Base-by-base conservation (phyloP, 2,113 vertebrate species). In the Sminthopsis crassicaudata region DNA sequence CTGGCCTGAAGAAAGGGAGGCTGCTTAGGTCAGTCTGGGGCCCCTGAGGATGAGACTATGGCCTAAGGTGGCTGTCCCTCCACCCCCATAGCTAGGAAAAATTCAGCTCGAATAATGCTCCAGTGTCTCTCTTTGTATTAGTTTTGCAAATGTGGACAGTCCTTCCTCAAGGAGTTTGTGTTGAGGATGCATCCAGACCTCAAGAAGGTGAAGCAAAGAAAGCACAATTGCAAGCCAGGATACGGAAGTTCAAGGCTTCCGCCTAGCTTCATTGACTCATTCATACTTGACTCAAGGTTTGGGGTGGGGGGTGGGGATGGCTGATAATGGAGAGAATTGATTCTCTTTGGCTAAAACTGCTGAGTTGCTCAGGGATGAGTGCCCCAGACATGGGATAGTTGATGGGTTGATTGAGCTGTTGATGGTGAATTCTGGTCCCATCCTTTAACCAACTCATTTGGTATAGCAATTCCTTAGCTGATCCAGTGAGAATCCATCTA, bases 321-420 rank as follows among this genome's bases (percentile, higher is more conserved):
- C n/a, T 42, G 36, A 76, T n/a, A 76, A 42, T n/a, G 36, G 67
- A 42, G 67, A 76, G 36, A n/a, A 76, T 76, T 42, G n/a, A 76
- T 7, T 76, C 67, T 76, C 67, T 76, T 76, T n/a, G 67, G 36
- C 67, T 76, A 76, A 42, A 76, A 76, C 19, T 76, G 16, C 22
- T 76, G 67, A 76, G 67, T 76, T 76, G 67, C 67, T 76, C 67
- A 76, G 67, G 67, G 67, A 76, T n/a, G 67, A 76, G 67, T 76
- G 36, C 67, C 67, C 67, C 42, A 76, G 36, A 42, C 36, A 42
- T 76, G 67, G 16, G n/a, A 6, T 14, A n/a, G n/a, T 2, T 76
- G 67, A 16, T 42, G n/a, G 67, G n/a, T 36, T 42, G 36, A 76
- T 76, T 76, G 14, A n/a, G n/a, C 30, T 67, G 30, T 67, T 76